Percentiles rank a stretch among this genome's conserved stretches.
These are phyloP conservation scores for Parazoanthus swiftii DNA, from an alignment of 92 coral and sea anemone genomes.

Conservation along the genomic window DNA sequence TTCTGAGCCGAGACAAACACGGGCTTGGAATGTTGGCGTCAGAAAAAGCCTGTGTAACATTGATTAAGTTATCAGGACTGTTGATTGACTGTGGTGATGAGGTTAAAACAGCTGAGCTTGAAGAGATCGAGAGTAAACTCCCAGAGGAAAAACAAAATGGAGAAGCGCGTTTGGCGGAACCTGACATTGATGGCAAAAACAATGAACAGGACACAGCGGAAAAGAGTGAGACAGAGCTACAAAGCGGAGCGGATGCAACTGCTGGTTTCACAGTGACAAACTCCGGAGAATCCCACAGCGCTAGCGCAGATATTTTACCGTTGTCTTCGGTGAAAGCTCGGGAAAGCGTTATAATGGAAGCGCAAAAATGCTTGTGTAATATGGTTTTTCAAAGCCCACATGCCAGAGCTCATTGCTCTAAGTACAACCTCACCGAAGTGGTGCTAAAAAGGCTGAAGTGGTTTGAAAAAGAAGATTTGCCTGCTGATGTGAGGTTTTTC, in stretches of 20 bases:
- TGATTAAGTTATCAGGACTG: constrained; percentile 77
- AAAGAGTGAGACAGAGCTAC: background rate
- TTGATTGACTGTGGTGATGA: constrained; percentile 31
- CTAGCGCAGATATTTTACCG: constrained; percentile 34
- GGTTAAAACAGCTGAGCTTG: background rate
- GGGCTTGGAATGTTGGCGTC: constrained; percentile 77
- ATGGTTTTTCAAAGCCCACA: constrained; percentile 79
- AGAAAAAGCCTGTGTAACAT: constrained; percentile 68
- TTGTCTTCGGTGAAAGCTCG: constrained; percentile 49
- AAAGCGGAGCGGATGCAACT: constrained; percentile 6
- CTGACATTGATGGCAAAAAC: constrained; percentile 29
- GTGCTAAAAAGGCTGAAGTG: constrained; percentile 69
- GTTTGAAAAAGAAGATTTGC: constrained; percentile 68
- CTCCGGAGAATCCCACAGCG: constrained; percentile 4
- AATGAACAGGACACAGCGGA: constrained; percentile 30
- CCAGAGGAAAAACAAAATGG: constrained; percentile 33
- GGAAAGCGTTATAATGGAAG: constrained; percentile 70
- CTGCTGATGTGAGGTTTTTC: constrained; percentile 73
- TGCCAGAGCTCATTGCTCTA: constrained; percentile 75
- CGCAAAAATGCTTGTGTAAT: constrained; percentile 92
- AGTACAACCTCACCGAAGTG: constrained; percentile 62
- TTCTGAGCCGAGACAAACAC: constrained; percentile 87
- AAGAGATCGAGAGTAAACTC: constrained; percentile 16
- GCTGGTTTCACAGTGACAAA: background rate
- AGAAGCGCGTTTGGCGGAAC: constrained; percentile 41